Evolutionary conservation across 2,797 vertebrate species (phyloP).

Genomic region (Pseudochirops cupreus): DNA sequence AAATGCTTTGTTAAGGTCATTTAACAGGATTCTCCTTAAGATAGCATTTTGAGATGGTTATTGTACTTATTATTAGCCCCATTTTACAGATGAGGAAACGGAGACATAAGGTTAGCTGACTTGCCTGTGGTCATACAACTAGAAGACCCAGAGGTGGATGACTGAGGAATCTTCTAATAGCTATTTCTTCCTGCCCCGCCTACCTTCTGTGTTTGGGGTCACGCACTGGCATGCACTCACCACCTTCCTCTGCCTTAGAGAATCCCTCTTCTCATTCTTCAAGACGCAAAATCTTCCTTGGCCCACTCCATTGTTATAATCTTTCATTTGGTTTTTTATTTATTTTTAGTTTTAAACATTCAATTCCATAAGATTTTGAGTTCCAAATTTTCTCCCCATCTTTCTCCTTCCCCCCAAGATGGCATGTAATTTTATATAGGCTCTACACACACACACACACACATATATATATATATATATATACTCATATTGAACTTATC

Average conservation of each 20-base stretch:
- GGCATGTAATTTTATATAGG: too few species aligned
- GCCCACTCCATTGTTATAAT: background rate
- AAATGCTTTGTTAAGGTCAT: background rate
- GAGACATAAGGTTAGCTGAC: background rate
- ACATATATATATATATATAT: too few species aligned
- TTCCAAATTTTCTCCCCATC: too few species aligned
- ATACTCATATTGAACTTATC: too few species aligned
- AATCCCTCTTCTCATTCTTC: background rate
- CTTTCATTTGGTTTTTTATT: background rate
- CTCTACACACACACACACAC: too few species aligned
- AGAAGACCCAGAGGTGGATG: background rate
- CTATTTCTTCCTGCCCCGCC: background rate
- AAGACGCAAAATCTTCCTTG: background rate
- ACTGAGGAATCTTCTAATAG: background rate
- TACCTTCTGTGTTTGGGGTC: background rate
- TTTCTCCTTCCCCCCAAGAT: too few species aligned
- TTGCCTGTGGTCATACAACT: background rate
- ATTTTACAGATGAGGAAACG: background rate
- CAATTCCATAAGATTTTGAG: too few species aligned
- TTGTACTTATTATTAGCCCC: background rate
- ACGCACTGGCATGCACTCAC: background rate
- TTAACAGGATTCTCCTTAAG: background rate
- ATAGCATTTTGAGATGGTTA: background rate
- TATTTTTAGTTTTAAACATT: too few species aligned
- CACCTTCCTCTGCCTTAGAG: background rate